Base-by-base conservation (phyloP, 2,888 invertebrate species). In the Beris chalybata region DNA sequence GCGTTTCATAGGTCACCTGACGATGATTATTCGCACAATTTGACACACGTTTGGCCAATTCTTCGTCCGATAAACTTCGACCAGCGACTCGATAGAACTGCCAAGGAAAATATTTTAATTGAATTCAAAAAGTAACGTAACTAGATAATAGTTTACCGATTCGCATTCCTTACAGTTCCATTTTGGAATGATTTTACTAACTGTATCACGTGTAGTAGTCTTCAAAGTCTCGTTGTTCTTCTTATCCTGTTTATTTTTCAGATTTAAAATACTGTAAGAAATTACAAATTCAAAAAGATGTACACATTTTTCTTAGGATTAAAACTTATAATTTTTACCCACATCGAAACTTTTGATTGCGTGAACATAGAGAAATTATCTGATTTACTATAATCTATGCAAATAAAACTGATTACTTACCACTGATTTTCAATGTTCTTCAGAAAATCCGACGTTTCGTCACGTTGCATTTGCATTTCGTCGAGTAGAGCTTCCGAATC, bases 11-110 rank as follows among this genome's bases (percentile, higher is more conserved):
- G 11, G 72, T 3, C n/a, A 69, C 64, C 5, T 71, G 72, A 0
- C 65, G 65, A 1, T 72, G 71, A 13, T 74, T 72, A 44, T 75
- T 76, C 12, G 71, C 73, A 64, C 78, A 79, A 43, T 75, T 73
- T 5, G 69, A 69, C 31, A 79, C 66, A 69, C 78, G 76, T 31
- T 71, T 54, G 53, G 72, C 69, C 53, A 79, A 74, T 67, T 78
- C 74, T 43, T 72, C 67, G 13, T 76, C 74, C 1, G 72, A 72
- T 47, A 79, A 67, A 45, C 70, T 72, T 0, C 67, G 52, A 9
- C 75, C 77, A 69, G 78, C 73, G 29, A 76, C 74, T 30, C 73
- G 72, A 3, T 78, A 73, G 31, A 75, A 77, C 79, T 79, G 61
- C 38, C 38, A 22, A 22, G 38, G 38, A 38, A 38, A 38, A 22